These are phyloP conservation scores for Melanotaenia trifasciata DNA, from an alignment of 2,797 vertebrate species.

Conservation along the genomic window DNA sequence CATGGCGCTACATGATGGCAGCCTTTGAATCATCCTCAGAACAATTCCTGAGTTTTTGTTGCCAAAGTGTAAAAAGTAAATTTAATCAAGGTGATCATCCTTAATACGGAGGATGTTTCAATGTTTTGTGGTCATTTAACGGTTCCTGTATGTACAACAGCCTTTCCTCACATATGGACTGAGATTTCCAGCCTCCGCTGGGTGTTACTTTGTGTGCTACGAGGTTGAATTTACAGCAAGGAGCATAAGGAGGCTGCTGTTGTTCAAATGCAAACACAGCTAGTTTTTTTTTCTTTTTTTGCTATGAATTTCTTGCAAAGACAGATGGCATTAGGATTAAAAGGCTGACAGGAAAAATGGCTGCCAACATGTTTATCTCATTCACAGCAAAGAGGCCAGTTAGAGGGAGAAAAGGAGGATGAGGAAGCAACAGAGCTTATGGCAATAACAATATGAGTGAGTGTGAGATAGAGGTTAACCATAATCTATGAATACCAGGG, in stretches of 20 bases:
- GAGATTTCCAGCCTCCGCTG: slow-evolving; percentile 21
- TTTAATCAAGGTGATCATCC: not conserved
- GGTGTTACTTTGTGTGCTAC: slow-evolving; percentile 21
- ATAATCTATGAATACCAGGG: slow-evolving; percentile 6
- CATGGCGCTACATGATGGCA: not conserved
- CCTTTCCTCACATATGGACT: slow-evolving; percentile 11
- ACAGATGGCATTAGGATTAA: slow-evolving; percentile 58
- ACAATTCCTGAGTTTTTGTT: not conserved
- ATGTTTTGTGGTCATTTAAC: slow-evolving; percentile 9
- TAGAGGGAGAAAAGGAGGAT: not conserved
- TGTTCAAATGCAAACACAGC: slow-evolving; percentile 48
- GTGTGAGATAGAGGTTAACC: slow-evolving; percentile 9
- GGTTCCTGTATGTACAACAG: slow-evolving; percentile 12
- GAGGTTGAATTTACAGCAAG: slow-evolving; percentile 40
- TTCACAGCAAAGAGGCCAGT: slow-evolving; percentile 35
- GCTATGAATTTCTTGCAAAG: slow-evolving; percentile 31
- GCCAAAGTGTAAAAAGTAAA: not conserved
- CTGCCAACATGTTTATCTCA: slow-evolving; percentile 38
- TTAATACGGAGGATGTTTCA: slow-evolving; percentile 16
- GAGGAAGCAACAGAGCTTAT: slow-evolving; percentile 19
- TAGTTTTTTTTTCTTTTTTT: slow-evolving; percentile 16
- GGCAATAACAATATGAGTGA: slow-evolving; percentile 23
- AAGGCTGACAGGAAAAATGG: slow-evolving; percentile 44
- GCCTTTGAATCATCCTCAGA: slow-evolving; percentile 2
- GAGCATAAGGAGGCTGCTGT: slow-evolving; percentile 39